phyloP scores from a whole-genome alignment of 2,113 vertebrate species.

The Cairina moschata region DNA sequence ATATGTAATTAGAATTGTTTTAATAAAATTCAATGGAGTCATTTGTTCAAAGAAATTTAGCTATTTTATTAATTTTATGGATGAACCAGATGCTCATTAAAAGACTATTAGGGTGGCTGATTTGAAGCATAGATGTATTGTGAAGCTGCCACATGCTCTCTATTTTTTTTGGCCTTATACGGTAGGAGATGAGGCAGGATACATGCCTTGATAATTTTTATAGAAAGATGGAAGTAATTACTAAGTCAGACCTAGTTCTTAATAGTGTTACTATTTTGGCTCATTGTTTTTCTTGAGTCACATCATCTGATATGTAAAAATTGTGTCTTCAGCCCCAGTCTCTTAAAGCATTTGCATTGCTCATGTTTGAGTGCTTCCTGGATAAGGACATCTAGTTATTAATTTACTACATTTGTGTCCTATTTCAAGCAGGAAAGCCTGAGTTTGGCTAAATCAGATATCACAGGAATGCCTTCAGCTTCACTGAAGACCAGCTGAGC shows the following conservation, averaged over 20 bases:
- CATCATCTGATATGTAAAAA: background rate
- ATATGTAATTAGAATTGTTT: background rate
- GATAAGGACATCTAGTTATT: background rate
- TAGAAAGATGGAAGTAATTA: background rate
- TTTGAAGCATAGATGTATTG: background rate
- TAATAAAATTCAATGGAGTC: background rate
- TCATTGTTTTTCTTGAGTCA: background rate
- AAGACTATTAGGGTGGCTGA: background rate
- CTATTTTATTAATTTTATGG: background rate
- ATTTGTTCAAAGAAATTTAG: background rate
- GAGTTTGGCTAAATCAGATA: background rate
- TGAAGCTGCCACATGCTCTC: background rate
- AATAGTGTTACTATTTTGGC: slow-evolving; percentile 10
- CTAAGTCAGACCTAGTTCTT: background rate
- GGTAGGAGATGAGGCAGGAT: background rate
- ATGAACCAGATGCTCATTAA: background rate
- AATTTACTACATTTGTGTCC: background rate
- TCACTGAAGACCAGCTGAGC: background rate
- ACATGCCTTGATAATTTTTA: background rate
- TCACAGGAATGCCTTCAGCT: background rate
- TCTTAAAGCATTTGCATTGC: background rate
- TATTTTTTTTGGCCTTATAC: background rate
- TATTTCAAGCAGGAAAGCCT: background rate
- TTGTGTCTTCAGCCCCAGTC: background rate
- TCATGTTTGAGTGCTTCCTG: background rate